Evolutionary conservation across 2,797 vertebrate genomes (phyloP).

Genomic region (Parauchenoglanis ngamensis): DNA sequence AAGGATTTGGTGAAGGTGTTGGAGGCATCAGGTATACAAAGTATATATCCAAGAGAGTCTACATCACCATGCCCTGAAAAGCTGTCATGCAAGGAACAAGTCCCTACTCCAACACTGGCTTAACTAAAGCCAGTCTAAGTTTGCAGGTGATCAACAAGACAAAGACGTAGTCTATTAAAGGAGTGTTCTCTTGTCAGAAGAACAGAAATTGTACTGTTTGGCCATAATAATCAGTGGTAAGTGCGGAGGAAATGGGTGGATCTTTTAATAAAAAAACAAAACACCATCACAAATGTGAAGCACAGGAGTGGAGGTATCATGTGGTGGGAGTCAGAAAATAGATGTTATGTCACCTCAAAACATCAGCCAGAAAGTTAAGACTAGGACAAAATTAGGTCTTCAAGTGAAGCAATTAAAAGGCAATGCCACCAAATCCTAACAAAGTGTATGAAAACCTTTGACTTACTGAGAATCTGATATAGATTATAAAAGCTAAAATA

Average conservation of each 20-base stretch:
- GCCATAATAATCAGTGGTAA: background rate
- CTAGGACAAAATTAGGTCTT: background rate
- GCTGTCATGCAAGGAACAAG: background rate
- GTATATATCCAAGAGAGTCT: too few relatives aligned
- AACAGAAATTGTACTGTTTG: background rate
- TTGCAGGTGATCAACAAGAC: background rate
- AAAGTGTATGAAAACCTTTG: too few relatives aligned
- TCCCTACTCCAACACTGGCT: background rate
- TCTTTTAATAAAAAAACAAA: background rate
- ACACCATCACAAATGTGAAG: background rate
- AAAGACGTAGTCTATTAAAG: background rate
- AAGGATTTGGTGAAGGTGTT: background rate
- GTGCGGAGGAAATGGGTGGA: background rate
- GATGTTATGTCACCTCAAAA: background rate
- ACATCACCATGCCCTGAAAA: background rate
- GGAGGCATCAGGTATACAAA: background rate
- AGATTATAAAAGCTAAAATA: background rate
- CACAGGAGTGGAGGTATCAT: background rate
- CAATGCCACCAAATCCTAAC: background rate
- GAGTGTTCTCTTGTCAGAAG: background rate
- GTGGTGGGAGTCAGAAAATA: background rate
- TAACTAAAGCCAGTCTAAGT: background rate
- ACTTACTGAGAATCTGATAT: too few relatives aligned
- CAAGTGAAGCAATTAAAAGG: background rate
- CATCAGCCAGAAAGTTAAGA: background rate